phyloP scores from a whole-genome alignment of 2,797 vertebrate species.

The Leptodon cayanensis region DNA sequence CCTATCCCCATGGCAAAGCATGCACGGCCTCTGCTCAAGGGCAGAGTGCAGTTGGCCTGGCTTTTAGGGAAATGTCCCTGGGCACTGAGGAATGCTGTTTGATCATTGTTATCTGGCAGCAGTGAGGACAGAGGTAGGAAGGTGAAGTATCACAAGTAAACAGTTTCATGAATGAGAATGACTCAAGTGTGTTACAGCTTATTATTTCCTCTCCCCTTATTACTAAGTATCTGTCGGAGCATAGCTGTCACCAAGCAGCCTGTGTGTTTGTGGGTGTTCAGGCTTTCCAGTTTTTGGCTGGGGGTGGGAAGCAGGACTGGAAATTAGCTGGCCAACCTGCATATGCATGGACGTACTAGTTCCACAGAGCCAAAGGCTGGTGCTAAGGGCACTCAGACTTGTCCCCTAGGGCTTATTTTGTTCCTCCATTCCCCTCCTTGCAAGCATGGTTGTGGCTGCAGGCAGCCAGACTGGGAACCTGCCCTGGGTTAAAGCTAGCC shows the following conservation, averaged over 20 bases:
- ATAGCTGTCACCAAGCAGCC: not conserved
- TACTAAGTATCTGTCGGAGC: not conserved
- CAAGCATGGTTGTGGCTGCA: not conserved
- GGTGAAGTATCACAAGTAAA: not conserved
- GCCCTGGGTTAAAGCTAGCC: not conserved
- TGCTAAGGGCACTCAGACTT: not conserved
- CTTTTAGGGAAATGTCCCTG: not conserved
- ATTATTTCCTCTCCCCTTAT: not conserved
- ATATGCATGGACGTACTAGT: fast-evolving
- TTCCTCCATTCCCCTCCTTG: not conserved
- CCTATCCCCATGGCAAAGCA: not conserved
- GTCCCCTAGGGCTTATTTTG: not conserved
- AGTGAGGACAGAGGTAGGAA: not conserved
- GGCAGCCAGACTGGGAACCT: not conserved
- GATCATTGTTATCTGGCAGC: not conserved
- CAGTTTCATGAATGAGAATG: not conserved
- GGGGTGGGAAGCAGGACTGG: not conserved
- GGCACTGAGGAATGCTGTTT: not conserved
- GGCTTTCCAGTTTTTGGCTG: not conserved
- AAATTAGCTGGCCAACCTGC: not conserved
- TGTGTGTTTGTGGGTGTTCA: not conserved
- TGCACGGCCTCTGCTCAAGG: not conserved
- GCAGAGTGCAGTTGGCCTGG: not conserved
- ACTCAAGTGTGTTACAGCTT: not conserved
- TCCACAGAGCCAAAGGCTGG: not conserved